phyloP scores from a whole-genome alignment of 2,888 invertebrate genomes.

The Drosophila nr. perissopoda region DNA sequence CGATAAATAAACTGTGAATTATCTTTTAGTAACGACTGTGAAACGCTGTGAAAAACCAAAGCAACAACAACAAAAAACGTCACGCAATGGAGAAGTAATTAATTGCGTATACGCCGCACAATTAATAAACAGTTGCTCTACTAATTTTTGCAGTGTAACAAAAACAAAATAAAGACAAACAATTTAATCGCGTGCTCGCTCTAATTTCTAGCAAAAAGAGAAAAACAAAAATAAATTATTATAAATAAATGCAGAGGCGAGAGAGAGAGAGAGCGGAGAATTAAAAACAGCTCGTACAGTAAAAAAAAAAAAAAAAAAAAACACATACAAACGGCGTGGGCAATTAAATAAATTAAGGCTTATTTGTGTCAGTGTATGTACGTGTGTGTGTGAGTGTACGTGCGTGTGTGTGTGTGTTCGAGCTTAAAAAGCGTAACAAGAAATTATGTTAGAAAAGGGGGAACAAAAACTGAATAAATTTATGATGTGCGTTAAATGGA shows the following conservation, averaged over 20 bases:
- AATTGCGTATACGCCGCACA: conserved; percentile 55
- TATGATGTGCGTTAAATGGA: conserved; percentile 78
- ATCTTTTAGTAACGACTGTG: background rate
- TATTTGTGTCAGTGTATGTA: conserved; percentile 47
- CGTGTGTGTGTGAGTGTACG: conserved; percentile 1
- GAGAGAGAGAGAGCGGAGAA: background rate
- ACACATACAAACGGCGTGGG: conserved; percentile 39
- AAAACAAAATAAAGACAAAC: conserved; percentile 1
- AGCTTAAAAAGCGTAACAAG: conserved; percentile 62
- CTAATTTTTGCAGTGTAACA: conserved; percentile 19
- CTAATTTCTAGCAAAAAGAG: conserved; percentile 50
- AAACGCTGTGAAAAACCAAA: conserved; percentile 1
- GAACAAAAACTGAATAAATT: conserved; percentile 48
- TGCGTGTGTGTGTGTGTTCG: conserved; percentile 17
- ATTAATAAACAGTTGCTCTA: conserved; percentile 34
- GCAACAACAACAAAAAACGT: background rate
- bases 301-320: background rate
- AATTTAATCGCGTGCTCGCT: conserved; percentile 70
- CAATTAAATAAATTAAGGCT: conserved; percentile 83
- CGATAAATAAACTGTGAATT: conserved; percentile 14
- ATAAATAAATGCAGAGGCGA: conserved; percentile 47
- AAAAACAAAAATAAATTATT: conserved; percentile 19
- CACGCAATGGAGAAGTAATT: conserved; percentile 28
- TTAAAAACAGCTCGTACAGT: conserved; percentile 34
- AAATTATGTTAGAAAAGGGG: conserved; percentile 11